Evolutionary conservation across 64 coral and sea anemone genomes (phyloP).

Genomic region (Acropora tenuis): DNA sequence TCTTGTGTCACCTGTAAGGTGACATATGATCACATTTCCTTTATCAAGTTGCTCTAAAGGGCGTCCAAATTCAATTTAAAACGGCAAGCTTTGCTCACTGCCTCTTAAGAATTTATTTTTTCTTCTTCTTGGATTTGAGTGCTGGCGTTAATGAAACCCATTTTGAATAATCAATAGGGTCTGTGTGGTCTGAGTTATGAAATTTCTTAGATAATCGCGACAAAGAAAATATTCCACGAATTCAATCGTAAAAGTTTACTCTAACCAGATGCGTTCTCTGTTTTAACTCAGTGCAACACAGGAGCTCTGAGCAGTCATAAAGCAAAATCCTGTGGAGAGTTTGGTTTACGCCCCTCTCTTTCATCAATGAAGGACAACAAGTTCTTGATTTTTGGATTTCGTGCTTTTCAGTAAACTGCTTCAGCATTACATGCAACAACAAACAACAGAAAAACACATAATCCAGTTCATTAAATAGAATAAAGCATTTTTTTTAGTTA

Average conservation of each 20-base stretch:
- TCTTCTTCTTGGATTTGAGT: neutral
- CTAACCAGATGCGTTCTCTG: conserved; percentile 36
- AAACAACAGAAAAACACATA: neutral
- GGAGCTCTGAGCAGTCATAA: neutral
- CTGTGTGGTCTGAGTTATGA: conserved; percentile 60
- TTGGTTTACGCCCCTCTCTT: neutral
- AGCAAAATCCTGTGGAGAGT: neutral
- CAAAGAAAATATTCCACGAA: conserved; percentile 37
- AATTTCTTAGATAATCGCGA: conserved; percentile 51
- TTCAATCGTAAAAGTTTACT: conserved; percentile 11
- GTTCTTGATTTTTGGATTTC: conserved; percentile 8
- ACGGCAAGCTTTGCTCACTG: neutral
- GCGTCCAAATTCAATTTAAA: neutral
- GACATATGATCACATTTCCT: too few relatives aligned
- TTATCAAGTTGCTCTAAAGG: neutral
- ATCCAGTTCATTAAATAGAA: neutral
- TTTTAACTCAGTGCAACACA: neutral
- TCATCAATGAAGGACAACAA: conserved; percentile 30
- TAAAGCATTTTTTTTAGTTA: neutral
- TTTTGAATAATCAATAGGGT: neutral
- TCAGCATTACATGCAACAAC: neutral
- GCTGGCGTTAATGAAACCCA: neutral
- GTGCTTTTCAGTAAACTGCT: neutral
- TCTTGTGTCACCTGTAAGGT: neutral
- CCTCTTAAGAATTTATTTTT: neutral